Base-by-base conservation (phyloP, 2,888 invertebrate species). In the Lomographa bimaculata region DNA sequence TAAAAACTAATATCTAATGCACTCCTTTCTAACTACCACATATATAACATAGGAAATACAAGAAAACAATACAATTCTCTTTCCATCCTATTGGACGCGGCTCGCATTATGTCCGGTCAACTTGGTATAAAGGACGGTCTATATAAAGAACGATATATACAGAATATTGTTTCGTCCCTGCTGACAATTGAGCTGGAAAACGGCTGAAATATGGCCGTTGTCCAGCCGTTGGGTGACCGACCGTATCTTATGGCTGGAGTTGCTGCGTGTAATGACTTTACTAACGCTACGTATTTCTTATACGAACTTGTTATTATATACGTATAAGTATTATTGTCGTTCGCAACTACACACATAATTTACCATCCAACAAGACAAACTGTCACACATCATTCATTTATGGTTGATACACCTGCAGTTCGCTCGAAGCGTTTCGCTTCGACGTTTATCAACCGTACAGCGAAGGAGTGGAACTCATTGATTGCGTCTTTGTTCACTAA, bases 131-230 rank as follows among this genome's bases (percentile, higher is more conserved):
- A 53, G 60, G 58, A 64, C 55, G 39, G 14, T 43, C 33, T 53
- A 43, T 9, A 47, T 36, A 43, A 12, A 14, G 7, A 30, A n/a
- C 7, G 7, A 7, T 36, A 32, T 36, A 35, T 39, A 43, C 33
- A 30, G 23, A 33, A 42, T 30, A 54, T 57, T 55, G 51, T 53
- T 48, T 52, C 56, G 54, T 54, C 57, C 61, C 54, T 45, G 33
- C 33, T 58, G 50, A 50, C 59, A 60, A 67, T 55, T 57, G 55
- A 57, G 53, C 54, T 56, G 61, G 63, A 68, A 69, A 66, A 57
- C 56, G 55, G 50, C 50, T 57, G 57, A 51, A 50, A 34, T 49
- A 53, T 47, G 49, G 46, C 7, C 25, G 27, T 37, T 37, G 42
- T 37, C 23, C 16, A 17, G 7, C 32, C 32, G 23, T 27, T 36